Evolutionary conservation across 2,113 vertebrate genomes (phyloP).

Genomic region (Megalops atlanticus): DNA sequence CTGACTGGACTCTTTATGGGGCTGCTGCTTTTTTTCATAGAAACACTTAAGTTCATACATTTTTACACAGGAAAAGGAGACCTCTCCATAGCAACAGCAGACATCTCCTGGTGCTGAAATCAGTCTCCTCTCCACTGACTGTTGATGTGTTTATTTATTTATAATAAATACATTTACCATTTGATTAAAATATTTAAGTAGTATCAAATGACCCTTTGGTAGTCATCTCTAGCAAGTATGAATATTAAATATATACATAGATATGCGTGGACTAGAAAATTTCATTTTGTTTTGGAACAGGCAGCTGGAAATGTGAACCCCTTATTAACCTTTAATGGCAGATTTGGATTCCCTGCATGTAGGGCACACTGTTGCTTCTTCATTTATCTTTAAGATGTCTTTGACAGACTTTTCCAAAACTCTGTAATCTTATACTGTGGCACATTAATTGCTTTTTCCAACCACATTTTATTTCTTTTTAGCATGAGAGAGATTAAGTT

Average conservation of each 20-base stretch:
- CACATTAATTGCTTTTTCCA: constrained; percentile 35
- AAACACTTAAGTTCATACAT: constrained; percentile 20
- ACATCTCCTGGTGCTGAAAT: constrained; percentile 38
- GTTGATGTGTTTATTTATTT: neutral
- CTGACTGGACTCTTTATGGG: constrained; percentile 31
- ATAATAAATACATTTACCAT: neutral
- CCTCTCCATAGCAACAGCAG: constrained; percentile 29
- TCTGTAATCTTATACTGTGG: constrained; percentile 40
- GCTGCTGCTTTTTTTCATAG: constrained; percentile 33
- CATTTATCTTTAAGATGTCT: constrained; percentile 52
- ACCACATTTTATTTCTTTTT: constrained; percentile 21
- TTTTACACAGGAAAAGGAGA: constrained; percentile 39
- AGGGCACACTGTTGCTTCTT: constrained; percentile 37
- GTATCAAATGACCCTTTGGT: neutral
- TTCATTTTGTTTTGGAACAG: constrained; percentile 47
- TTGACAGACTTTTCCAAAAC: constrained; percentile 45
- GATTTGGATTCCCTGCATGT: constrained; percentile 43
- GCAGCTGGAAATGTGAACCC: constrained; percentile 47
- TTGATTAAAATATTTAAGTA: constrained; percentile 8
- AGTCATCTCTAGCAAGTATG: neutral
- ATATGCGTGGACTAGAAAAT: constrained; percentile 16
- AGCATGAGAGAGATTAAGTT: neutral
- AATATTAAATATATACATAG: constrained; percentile 13
- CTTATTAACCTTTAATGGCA: constrained; percentile 54
- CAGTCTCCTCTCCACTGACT: constrained; percentile 30